Evolutionary conservation across 2,113 vertebrate species (phyloP), one percentile per base, ranked within the genome.

Genomic region (Xiphorhynchus elegans): DNA sequence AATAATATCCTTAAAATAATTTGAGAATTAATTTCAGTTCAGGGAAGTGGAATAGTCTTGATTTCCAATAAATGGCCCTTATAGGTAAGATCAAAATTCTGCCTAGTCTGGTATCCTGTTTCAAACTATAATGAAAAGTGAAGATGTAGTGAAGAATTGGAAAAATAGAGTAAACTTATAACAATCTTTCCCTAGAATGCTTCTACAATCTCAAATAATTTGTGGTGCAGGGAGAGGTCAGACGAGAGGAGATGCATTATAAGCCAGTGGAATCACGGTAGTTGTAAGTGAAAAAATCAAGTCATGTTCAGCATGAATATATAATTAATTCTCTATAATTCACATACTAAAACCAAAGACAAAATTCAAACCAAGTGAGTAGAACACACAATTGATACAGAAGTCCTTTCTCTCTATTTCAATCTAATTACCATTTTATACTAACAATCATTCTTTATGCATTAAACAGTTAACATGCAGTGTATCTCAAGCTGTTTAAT

Each of bases 381-480:
- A 28, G 1, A 55, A 37, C 13, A 4, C 0, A 63, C 68, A 52
- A 78, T 8, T 33, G 1, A n/a, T 63, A n/a, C 17, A 26, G 2
- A 84, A 84, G 25, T 13, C 4, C 9, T 68, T 75, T 78, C 6
- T 79, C n/a, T 60, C 13, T 47, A 10, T 76, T 68, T 84, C 53
- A 84, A 5, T 18, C 7, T 16, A 20, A 66, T 46, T 52, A 35
- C 6, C 5, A 10, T 55, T 80, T 81, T 21, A 28, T n/a, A 42
- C 10, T 56, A 75, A 44, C 5, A 58, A 84, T n/a, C 6, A 7
- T 23, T 82, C 2, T 35, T 59, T 18, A 56, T 13, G 4, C 4
- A 64, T 33, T 42, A 73, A 63, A n/a, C 6, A 55, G 2, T 17
- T n/a, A 46, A 10, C 3, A 29, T 0, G 0, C 2, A 29, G 7